These are phyloP conservation scores for Molanna angustata DNA, from an alignment of 2,888 invertebrate species.

Conservation along the genomic window DNA sequence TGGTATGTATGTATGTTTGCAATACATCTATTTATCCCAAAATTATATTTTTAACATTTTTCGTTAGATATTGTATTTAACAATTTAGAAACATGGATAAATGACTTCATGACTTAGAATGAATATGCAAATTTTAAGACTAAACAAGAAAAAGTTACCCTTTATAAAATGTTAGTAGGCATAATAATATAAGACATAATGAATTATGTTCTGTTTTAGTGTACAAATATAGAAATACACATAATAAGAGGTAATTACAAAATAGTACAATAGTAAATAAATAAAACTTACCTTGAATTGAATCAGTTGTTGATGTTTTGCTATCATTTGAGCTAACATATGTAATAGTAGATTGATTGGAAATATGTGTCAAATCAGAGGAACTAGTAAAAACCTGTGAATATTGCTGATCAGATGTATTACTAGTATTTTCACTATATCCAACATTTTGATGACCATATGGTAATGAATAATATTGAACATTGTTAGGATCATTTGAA, in stretches of 20 bases:
- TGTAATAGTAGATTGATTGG: slow-evolving; percentile 36
- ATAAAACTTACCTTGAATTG: slow-evolving; percentile 19
- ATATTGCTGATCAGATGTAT: no score
- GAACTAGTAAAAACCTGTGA: neutral
- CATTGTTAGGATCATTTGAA: slow-evolving; percentile 2
- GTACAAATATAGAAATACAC: neutral
- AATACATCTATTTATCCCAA: no score
- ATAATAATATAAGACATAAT: no score
- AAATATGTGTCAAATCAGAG: neutral
- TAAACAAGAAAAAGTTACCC: no score
- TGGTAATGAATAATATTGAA: slow-evolving; percentile 47
- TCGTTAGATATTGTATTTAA: no score
- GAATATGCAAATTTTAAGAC: no score
- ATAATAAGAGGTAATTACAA: neutral
- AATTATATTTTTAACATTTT: no score
- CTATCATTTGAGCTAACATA: slow-evolving; percentile 39
- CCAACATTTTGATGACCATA: slow-evolving; percentile 50
- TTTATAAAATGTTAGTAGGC: no score
- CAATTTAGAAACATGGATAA: no score
- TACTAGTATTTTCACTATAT: slow-evolving; percentile 10
- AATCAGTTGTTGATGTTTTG: slow-evolving; percentile 28
- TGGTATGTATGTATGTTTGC: no score
- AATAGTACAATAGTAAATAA: neutral
- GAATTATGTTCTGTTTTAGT: neutral
- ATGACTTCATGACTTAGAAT: no score